Evolutionary conservation across 2,113 vertebrate species (phyloP).

Genomic region (Phyllostomus hastatus): DNA sequence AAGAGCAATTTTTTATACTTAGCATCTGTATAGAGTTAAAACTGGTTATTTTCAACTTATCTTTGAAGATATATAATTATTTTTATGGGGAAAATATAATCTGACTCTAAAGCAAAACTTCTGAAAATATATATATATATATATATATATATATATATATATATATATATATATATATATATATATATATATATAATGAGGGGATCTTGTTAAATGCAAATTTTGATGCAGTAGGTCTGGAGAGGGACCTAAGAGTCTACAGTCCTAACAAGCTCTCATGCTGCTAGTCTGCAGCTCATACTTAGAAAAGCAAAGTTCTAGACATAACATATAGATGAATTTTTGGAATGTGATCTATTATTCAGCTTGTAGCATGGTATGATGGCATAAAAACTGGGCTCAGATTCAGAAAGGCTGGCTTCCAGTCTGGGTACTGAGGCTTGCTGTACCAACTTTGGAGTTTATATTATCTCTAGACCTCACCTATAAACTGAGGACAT

Average conservation of each 20-base stretch:
- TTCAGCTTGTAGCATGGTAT: not conserved
- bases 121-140: not conserved
- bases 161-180: too few species aligned
- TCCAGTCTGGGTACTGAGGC: not conserved
- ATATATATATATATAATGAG: not conserved
- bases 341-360: not conserved
- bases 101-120: not conserved
- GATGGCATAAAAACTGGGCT: not conserved
- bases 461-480: not conserved
- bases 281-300: not conserved
- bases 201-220: not conserved
- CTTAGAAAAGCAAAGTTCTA: not conserved
- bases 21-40: not conserved
- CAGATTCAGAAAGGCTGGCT: not conserved
- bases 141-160: too few species aligned
- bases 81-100: not conserved
- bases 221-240: not conserved
- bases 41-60: not conserved
- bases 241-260: not conserved
- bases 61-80: not conserved
- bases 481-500: not conserved
- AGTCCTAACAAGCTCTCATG: not conserved
- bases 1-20: not conserved
- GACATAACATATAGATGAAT: not conserved
- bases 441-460: not conserved